Percentiles rank a stretch among this genome's conserved stretches.
Conservation (phyloP, 2,797 vertebrate genomes). For the Eulemur rubriventer region DNA sequence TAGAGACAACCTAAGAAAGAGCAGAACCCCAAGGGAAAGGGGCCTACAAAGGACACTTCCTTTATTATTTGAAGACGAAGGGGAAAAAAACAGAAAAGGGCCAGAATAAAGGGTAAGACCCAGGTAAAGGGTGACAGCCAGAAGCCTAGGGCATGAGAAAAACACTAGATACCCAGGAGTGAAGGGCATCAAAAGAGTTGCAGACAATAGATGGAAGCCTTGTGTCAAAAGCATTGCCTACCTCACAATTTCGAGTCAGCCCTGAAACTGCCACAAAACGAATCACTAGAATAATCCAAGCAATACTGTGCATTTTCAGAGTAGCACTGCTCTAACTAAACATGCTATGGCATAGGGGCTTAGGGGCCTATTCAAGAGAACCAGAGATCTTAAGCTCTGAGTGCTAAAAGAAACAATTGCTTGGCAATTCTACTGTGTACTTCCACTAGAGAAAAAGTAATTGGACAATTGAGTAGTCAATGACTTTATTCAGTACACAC, state of each 20-base stretch:
- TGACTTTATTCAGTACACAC: background rate
- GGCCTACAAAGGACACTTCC: background rate
- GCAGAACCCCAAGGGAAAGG: background rate
- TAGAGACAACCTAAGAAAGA: background rate
- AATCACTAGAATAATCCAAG: background rate
- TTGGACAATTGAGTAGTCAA: background rate
- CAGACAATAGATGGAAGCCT: background rate
- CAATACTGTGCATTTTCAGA: background rate
- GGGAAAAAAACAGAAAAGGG: background rate
- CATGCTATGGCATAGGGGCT: background rate
- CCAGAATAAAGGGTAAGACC: background rate
- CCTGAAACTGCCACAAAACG: background rate
- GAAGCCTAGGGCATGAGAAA: background rate
- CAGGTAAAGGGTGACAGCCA: background rate
- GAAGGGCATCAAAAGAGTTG: background rate
- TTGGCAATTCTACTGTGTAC: background rate
- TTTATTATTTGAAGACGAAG: background rate
- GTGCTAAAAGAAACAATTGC: background rate
- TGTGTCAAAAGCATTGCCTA: background rate
- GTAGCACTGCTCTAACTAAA: background rate
- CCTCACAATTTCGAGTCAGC: background rate
- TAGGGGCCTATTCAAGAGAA: background rate
- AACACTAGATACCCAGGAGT: background rate
- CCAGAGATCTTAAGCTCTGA: background rate
- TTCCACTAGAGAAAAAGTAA: background rate